Evolutionary conservation across 2,797 vertebrate species (phyloP).

Genomic region (Chromis chromis): DNA sequence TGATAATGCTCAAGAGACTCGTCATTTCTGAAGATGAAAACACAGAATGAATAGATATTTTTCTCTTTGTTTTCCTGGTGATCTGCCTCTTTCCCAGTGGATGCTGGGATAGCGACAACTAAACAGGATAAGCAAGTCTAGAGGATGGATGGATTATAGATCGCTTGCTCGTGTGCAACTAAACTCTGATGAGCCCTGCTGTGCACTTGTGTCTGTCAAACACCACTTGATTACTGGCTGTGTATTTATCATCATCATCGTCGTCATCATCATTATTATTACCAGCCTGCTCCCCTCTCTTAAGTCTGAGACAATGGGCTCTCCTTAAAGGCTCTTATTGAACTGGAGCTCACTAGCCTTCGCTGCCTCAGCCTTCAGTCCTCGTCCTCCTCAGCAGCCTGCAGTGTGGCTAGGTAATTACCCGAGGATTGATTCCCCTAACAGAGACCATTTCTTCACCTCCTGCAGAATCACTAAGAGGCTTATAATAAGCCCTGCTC

Average conservation of each 20-base stretch:
- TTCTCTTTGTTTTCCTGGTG: not conserved
- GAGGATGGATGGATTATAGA: constrained; percentile 64
- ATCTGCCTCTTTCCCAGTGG: constrained; percentile 24
- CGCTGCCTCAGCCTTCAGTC: constrained; percentile 44
- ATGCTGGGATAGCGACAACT: constrained; percentile 53
- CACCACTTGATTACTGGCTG: constrained; percentile 78
- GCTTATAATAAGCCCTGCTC: constrained; percentile 84
- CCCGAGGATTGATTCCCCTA: constrained; percentile 76
- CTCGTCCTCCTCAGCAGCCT: constrained; percentile 59
- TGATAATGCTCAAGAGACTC: too few relatives aligned
- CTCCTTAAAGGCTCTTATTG: constrained; percentile 76
- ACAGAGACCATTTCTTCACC: constrained; percentile 82
- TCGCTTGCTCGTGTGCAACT: constrained; percentile 32
- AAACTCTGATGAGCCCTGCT: constrained; percentile 73
- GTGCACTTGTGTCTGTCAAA: constrained; percentile 73
- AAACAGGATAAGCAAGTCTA: constrained; percentile 34
- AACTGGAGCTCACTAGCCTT: constrained; percentile 64
- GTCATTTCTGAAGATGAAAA: not conserved
- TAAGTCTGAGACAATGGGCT: constrained; percentile 81
- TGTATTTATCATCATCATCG: constrained; percentile 78
- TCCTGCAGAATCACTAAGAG: constrained; percentile 81
- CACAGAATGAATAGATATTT: not conserved
- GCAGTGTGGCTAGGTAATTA: constrained; percentile 78
- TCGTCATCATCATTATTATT: constrained; percentile 68
- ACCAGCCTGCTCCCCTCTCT: constrained; percentile 70